Percentiles rank a stretch among this genome's conserved stretches.
Evolutionary conservation across 2,113 vertebrate species (phyloP).

Genomic region (Vicugna pacos): DNA sequence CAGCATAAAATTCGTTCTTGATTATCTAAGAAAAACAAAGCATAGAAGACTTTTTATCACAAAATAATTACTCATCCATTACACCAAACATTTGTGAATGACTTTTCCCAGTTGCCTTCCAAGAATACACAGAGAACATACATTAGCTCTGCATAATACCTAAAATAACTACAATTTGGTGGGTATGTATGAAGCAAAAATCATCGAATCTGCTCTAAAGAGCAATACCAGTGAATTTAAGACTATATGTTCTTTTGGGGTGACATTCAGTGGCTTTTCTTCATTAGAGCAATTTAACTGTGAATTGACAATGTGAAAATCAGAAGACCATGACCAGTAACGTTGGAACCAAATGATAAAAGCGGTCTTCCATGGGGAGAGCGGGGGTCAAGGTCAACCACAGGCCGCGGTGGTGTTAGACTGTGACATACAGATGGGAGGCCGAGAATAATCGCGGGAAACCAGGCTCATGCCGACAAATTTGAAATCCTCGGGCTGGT

Average conservation of each 20-base stretch:
- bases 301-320: not conserved
- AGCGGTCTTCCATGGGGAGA: not conserved
- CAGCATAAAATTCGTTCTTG: not conserved
- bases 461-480: too few species aligned
- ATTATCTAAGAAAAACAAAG: not conserved
- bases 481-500: not conserved
- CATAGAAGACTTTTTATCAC: not conserved
- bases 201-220: not conserved
- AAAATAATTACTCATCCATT: too few species aligned
- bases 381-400: not conserved
- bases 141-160: not conserved
- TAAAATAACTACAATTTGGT: not conserved
- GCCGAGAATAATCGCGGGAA: not conserved
- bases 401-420: rapidly evolving
- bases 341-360: not conserved
- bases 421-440: rapidly evolving
- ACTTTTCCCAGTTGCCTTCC: not conserved
- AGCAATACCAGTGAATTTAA: not conserved
- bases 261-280: rapidly evolving
- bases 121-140: not conserved
- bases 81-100: not conserved
- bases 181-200: not conserved
- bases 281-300: not conserved
- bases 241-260: not conserved
- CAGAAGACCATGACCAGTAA: not conserved